phyloP scores from a whole-genome alignment of 2,113 vertebrate species.

The Ploceus nigricollis region DNA sequence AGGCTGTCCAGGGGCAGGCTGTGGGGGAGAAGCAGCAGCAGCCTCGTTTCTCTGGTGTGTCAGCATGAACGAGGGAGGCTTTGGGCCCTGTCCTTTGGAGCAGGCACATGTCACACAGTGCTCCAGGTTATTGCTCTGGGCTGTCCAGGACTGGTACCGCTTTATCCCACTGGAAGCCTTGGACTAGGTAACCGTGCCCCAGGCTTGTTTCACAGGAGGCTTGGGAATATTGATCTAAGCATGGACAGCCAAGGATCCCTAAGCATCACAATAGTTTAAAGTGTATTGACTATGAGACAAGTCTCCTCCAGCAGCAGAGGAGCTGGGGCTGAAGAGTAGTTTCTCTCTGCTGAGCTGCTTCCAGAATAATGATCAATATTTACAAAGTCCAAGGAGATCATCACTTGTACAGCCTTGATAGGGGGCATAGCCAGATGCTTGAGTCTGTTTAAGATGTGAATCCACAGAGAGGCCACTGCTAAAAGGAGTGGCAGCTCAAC shows the following conservation, averaged over 20 bases:
- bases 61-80: fast-evolving
- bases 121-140: not conserved
- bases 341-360: constrained; percentile 2
- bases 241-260: not conserved
- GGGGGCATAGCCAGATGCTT: not conserved
- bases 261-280: not conserved
- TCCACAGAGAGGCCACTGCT: not conserved
- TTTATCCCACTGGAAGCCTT: not conserved
- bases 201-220: not conserved
- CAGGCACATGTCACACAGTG: not conserved
- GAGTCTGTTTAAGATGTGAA: not conserved
- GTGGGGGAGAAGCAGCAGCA: not conserved
- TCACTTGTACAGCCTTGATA: not conserved
- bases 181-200: not conserved
- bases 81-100: not conserved
- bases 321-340: not conserved
- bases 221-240: not conserved
- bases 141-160: not conserved
- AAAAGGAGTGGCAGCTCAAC: not conserved
- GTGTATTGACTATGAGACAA: not conserved
- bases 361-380: not conserved
- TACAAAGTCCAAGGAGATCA: not conserved
- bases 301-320: not conserved
- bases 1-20: fast-evolving
- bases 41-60: fast-evolving